These are phyloP conservation scores for Amphiprion ocellaris DNA, from an alignment of 2,113 vertebrate genomes.

Conservation along the genomic window DNA sequence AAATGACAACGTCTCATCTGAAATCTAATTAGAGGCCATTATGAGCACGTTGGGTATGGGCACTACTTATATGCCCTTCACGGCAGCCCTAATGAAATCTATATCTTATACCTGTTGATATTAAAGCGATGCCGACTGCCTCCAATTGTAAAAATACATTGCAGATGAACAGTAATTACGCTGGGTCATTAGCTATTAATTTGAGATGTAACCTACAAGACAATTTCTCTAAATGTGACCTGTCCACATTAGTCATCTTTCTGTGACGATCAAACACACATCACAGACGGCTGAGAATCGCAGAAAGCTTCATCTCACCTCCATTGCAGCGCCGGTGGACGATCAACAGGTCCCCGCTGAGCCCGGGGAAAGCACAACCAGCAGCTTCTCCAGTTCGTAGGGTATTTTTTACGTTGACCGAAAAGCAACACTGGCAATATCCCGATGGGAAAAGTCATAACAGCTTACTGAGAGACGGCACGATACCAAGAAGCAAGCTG, in stretches of 20 bases:
- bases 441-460: conserved; percentile 28
- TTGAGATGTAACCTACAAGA: conserved; percentile 34
- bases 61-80: conserved; percentile 54
- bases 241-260: conserved; percentile 1
- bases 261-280: conserved; percentile 63
- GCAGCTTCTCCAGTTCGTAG: conserved; percentile 30
- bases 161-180: conserved; percentile 40
- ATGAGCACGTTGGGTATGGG: conserved; percentile 39
- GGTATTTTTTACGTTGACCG: neutral
- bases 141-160: conserved; percentile 32
- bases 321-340: conserved; percentile 60
- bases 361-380: conserved; percentile 14
- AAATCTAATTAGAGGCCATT: conserved; percentile 66
- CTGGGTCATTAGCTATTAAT: conserved; percentile 35
- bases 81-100: conserved; percentile 52
- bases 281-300: neutral
- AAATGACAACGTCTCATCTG: conserved; percentile 73
- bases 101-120: conserved; percentile 42
- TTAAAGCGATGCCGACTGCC: conserved; percentile 22
- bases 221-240: conserved; percentile 17
- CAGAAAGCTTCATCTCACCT: conserved; percentile 68
- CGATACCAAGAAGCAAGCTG: conserved; percentile 27
- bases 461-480: conserved; percentile 9
- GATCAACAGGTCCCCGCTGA: conserved; percentile 77
- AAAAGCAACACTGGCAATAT: conserved; percentile 9